These are phyloP conservation scores for Oscheius sp. DNA, from an alignment of 1,140 invertebrate genomes.

Conservation along the genomic window DNA sequence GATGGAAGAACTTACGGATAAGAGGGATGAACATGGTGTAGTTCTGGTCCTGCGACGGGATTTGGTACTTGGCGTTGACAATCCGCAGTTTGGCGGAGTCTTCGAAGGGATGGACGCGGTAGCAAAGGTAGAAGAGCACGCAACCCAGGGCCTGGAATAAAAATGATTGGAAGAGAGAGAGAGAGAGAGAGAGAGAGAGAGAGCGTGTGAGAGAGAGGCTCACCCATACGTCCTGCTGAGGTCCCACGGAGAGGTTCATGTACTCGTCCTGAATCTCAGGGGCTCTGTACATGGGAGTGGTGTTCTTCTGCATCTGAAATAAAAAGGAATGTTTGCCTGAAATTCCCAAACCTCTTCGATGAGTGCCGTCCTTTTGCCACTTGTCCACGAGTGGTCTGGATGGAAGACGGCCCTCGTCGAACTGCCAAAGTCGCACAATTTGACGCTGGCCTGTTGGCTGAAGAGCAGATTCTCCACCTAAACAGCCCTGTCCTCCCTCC, in stretches of 20 bases:
- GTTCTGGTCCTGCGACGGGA: constrained; percentile 76
- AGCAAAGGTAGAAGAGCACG: constrained; percentile 86
- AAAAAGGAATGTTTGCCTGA: constrained; percentile 23
- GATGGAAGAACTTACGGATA: constrained; percentile 71
- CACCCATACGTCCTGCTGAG: constrained; percentile 82
- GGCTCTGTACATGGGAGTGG: constrained; percentile 73
- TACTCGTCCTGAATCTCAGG: constrained; percentile 97
- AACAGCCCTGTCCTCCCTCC: constrained; percentile 5
- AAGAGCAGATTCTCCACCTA: constrained; percentile 75
- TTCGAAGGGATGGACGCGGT: constrained; percentile 91
- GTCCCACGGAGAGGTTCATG: constrained; percentile 87
- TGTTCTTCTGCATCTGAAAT: constrained; percentile 69
- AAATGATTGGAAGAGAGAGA: background rate
- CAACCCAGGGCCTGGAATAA: constrained; percentile 79
- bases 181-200: background rate
- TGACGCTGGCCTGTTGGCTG: constrained; percentile 77
- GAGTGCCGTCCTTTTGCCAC: constrained; percentile 80
- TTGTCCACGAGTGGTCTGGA: constrained; percentile 85
- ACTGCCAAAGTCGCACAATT: constrained; percentile 98
- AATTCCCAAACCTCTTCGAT: constrained; percentile 84
- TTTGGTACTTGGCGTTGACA: constrained; percentile 87
- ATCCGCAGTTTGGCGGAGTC: constrained; percentile 90
- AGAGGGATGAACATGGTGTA: constrained; percentile 83
- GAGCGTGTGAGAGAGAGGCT: constrained; percentile 29
- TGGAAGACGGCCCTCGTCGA: constrained; percentile 78